phyloP scores from a whole-genome alignment of 1,140 invertebrate genomes.

The Trichonephila clavata region DNA sequence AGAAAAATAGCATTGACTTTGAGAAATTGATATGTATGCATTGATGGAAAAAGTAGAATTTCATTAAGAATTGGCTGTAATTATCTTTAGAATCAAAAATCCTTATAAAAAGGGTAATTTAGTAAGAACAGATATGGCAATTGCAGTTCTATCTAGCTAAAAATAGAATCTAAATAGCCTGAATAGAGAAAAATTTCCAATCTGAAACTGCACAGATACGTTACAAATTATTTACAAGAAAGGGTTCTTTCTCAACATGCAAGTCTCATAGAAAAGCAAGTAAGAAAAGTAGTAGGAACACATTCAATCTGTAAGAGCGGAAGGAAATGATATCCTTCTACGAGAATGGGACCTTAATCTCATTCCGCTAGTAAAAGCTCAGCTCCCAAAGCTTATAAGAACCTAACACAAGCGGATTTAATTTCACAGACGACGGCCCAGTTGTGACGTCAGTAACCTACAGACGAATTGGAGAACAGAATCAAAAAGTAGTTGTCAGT shows the following conservation, averaged over 20 bases:
- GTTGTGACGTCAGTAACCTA: constrained; percentile 9
- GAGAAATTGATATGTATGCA: no score
- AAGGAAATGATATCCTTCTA: constrained; percentile 16
- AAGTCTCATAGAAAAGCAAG: neutral
- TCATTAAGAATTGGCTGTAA: no score
- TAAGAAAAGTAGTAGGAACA: neutral
- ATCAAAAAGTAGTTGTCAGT: constrained; percentile 27
- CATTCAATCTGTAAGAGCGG: neutral
- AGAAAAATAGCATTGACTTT: no score
- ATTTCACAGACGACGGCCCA: constrained; percentile 47
- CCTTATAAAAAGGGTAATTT: no score
- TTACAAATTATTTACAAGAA: neutral
- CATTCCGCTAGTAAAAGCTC: constrained; percentile 18
- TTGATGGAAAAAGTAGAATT: no score
- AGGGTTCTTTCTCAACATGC: neutral
- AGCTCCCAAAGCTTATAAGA: neutral
- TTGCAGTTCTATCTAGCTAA: no score
- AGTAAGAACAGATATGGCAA: no score
- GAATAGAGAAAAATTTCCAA: neutral
- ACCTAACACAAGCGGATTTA: constrained; percentile 43
- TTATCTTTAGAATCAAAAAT: no score
- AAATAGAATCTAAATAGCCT: no score
- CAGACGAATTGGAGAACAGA: neutral
- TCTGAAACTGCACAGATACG: neutral
- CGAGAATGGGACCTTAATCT: neutral